phyloP scores from a whole-genome alignment of 1,140 invertebrate genomes.

The Eriosoma lanigerum region DNA sequence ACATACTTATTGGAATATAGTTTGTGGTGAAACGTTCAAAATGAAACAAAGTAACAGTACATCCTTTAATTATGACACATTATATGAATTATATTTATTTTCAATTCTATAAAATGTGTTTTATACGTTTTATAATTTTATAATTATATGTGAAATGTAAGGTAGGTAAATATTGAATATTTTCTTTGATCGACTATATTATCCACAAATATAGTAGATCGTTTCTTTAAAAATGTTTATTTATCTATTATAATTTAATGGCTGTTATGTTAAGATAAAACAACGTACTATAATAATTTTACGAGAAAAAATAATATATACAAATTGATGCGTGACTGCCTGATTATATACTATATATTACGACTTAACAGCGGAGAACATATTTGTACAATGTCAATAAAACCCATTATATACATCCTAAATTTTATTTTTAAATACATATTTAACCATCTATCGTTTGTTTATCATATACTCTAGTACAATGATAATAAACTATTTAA shows the following conservation, averaged over 20 bases:
- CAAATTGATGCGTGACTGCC: not conserved
- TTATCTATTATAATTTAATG: not conserved
- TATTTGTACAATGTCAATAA: not conserved
- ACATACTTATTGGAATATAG: no score
- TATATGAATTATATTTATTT: no score
- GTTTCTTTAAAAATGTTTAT: not conserved
- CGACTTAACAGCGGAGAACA: not conserved
- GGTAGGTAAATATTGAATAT: not conserved
- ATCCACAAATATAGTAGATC: not conserved
- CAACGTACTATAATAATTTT: not conserved
- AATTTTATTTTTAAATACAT: not conserved
- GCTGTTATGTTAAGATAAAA: constrained; percentile 1
- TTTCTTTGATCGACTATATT: not conserved
- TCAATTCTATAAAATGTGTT: no score
- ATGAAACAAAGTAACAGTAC: not conserved
- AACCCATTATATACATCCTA: not conserved
- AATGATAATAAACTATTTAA: not conserved
- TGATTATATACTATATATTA: not conserved
- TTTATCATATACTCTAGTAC: no score
- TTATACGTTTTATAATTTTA: not conserved
- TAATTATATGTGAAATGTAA: not conserved
- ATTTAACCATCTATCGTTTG: no score
- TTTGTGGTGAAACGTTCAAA: no score
- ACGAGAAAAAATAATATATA: not conserved
- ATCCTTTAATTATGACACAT: no score